Evolutionary conservation across 37 sponge, comb jelly and placozoan species (phyloP), one percentile per base, ranked within the genome.

Genomic region (Spongilla lacustris): DNA sequence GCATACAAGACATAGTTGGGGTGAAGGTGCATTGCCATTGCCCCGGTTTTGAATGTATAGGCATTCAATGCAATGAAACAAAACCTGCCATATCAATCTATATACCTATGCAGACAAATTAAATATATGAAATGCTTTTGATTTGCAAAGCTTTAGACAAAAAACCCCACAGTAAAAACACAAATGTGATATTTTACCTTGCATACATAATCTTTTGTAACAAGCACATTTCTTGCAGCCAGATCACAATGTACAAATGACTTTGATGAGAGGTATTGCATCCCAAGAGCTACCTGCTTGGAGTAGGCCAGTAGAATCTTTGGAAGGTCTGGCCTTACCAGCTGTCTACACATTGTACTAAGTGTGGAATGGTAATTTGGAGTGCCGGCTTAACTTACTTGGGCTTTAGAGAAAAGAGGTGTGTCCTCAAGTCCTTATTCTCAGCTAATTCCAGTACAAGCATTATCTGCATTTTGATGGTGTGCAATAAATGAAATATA

Each of bases 401-500:
- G n/a, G n/a, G 25, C 48, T 10, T 31, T 31, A 58, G 24, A 14
- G 34, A 82, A 38, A 36, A 70, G 28, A 28, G 12, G 4, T 74
- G n/a, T 69, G 83, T 72, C 77, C 69, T 71, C 17, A 95, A 82
- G 71, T 89, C 92, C 21, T 78, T 34, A 30, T 95, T 86, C n/a
- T 92, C 76, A 33, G 92, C 89, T 24, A 90, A 88, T 19, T 78
- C 79, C 14, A 78, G 33, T 19, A 78, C 58, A 58, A 58, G 58
- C 21, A 58, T 58, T 8, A 58, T 58, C 58, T 58, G 19, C 58
- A 58, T 58, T 22, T 5, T 21, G 29, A 21, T 3, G 66, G 92
- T 95, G 33, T 85, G 72, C 92, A 95, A 89, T 67, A 66, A 95
- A 36, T 92, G 88, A 50, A 92, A 90, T 31, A 95, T 67, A 49